Percentiles rank a stretch among this genome's conserved stretches.
phyloP scores from a whole-genome alignment of 2,888 invertebrate species.

The Polietes domitor region DNA sequence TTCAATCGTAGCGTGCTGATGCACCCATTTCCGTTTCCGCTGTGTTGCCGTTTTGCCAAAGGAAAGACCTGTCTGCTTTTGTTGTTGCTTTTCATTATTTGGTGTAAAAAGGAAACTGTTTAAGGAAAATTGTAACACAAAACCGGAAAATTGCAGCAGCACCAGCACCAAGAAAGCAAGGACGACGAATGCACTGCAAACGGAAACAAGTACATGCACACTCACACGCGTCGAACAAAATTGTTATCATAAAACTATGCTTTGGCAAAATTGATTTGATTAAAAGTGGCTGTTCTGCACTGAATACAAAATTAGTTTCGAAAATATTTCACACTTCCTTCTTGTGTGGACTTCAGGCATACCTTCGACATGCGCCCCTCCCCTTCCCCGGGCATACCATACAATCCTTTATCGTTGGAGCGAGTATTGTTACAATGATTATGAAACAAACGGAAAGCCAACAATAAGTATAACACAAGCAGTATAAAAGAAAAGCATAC shows the following conservation, averaged over 20 bases:
- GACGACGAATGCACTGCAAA: not conserved
- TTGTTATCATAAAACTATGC: slow-evolving; percentile 71
- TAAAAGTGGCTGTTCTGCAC: slow-evolving; percentile 69
- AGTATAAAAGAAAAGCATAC: slow-evolving; percentile 25
- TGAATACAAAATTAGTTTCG: slow-evolving; percentile 69
- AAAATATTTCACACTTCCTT: slow-evolving; percentile 24
- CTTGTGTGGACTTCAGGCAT: not conserved
- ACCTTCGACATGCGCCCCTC: not conserved
- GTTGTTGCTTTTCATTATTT: not conserved
- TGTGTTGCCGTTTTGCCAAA: slow-evolving; percentile 28
- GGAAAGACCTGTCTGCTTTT: slow-evolving; percentile 16
- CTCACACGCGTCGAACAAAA: slow-evolving; percentile 50
- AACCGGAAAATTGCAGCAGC: slow-evolving; percentile 50
- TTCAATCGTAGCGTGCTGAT: slow-evolving; percentile 13
- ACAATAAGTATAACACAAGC: too few species aligned
- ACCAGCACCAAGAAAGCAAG: not conserved
- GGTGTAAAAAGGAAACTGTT: slow-evolving; percentile 23
- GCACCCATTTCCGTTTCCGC: slow-evolving; percentile 62
- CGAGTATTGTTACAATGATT: slow-evolving; percentile 34
- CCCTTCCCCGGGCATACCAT: not conserved
- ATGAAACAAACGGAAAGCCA: slow-evolving; percentile 21
- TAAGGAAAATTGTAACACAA: slow-evolving; percentile 62
- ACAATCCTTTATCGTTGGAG: slow-evolving; percentile 11
- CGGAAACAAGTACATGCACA: not conserved
- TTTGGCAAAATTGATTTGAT: slow-evolving; percentile 72